Conservation (phyloP, 2,888 invertebrate genomes). For the Phasia obesa region DNA sequence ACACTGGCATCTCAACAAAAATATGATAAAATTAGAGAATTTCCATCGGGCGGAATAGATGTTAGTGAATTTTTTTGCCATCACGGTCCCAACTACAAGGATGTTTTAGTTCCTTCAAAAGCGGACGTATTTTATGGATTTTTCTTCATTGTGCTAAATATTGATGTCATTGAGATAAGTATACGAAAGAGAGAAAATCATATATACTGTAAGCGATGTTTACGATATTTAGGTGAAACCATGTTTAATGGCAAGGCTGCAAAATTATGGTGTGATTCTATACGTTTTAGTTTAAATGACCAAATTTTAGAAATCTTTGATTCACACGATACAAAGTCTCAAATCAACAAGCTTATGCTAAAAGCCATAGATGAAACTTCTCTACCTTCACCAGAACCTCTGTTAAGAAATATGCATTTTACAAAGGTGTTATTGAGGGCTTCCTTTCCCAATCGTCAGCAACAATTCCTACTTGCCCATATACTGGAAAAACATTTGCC, state of each 20-base stretch:
- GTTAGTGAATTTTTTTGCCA: conserved; percentile 80
- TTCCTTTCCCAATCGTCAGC: conserved; percentile 73
- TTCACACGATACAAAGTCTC: neutral
- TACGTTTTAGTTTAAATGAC: conserved; percentile 63
- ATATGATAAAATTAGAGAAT: conserved; percentile 77
- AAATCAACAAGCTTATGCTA: conserved; percentile 27
- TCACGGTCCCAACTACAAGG: conserved; percentile 74
- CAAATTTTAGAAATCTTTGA: conserved; percentile 52
- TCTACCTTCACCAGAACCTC: conserved; percentile 53
- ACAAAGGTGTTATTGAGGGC: conserved; percentile 74
- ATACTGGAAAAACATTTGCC: conserved; percentile 79
- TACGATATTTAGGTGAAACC: conserved; percentile 75
- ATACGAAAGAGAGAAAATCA: conserved; percentile 72
- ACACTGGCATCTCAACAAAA: conserved; percentile 67
- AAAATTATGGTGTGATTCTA: conserved; percentile 78
- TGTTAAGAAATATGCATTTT: conserved; percentile 74
- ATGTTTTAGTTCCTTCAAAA: conserved; percentile 74
- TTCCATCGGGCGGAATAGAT: conserved; percentile 79
- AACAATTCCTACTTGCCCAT: conserved; percentile 77
- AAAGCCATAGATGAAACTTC: conserved; percentile 71
- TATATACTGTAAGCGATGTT: conserved; percentile 77
- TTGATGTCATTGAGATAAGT: conserved; percentile 41
- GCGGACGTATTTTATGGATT: conserved; percentile 79
- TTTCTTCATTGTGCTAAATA: conserved; percentile 76
- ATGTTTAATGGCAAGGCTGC: conserved; percentile 74